Conservation (phyloP, 2,797 vertebrate genomes). For the Luscinia megarhynchos region DNA sequence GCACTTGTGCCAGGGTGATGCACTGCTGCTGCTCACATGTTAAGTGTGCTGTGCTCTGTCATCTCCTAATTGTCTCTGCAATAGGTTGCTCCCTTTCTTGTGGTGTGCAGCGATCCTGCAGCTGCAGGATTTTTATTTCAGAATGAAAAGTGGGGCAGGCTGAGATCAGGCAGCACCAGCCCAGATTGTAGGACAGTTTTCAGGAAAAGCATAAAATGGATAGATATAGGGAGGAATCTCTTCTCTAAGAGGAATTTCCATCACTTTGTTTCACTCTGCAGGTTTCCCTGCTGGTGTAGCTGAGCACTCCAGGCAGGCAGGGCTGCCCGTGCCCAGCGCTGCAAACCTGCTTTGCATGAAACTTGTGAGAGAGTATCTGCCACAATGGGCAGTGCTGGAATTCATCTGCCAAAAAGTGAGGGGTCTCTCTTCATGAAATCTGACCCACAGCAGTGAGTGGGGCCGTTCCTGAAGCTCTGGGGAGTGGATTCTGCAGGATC, state of each 20-base stretch:
- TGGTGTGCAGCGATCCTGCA: background rate
- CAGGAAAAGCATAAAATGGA: background rate
- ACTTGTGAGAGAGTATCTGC: background rate
- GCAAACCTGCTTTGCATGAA: constrained; percentile 5
- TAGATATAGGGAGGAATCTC: accelerated
- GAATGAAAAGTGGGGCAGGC: accelerated
- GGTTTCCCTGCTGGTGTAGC: background rate
- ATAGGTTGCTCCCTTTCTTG: background rate
- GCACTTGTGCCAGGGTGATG: accelerated
- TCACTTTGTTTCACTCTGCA: accelerated
- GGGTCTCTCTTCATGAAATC: background rate
- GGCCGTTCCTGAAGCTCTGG: background rate
- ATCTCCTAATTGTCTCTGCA: background rate
- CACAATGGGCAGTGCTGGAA: background rate
- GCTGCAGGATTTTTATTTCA: accelerated
- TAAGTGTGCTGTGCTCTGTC: background rate
- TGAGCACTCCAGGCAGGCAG: background rate
- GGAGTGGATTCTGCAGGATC: background rate
- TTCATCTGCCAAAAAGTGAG: background rate
- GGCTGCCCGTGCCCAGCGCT: accelerated
- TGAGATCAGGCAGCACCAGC: background rate
- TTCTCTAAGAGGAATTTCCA: background rate
- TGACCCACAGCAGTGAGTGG: background rate
- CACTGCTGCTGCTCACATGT: background rate
- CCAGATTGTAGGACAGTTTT: background rate